Evolutionary conservation across 2,797 vertebrate species (phyloP).

Genomic region (Synaphobranchus kaupii): DNA sequence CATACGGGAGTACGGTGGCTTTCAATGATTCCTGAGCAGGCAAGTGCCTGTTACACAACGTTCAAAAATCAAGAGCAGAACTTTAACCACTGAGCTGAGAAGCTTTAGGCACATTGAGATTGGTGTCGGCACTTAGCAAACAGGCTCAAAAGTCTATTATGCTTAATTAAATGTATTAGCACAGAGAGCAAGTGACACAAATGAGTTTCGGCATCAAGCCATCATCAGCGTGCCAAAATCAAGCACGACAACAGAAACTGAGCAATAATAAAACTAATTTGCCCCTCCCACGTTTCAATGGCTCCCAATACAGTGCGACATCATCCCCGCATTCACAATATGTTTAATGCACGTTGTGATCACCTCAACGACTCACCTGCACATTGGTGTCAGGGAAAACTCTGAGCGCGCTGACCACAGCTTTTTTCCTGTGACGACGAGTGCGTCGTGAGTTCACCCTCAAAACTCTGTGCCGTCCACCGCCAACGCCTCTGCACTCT

Average conservation of each 20-base stretch:
- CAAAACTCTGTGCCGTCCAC: slow-evolving; percentile 44
- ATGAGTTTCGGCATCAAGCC: background rate
- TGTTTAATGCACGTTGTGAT: slow-evolving; percentile 33
- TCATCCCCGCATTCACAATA: slow-evolving; percentile 39
- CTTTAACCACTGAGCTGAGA: background rate
- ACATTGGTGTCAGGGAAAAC: slow-evolving; percentile 60
- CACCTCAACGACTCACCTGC: slow-evolving; percentile 55
- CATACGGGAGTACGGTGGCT: background rate
- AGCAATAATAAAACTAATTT: background rate
- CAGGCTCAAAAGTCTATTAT: background rate
- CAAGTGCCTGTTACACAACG: background rate
- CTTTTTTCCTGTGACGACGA: slow-evolving; percentile 70
- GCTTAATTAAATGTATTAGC: slow-evolving; percentile 1
- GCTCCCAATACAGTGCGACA: background rate
- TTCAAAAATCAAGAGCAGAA: background rate
- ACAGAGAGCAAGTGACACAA: background rate
- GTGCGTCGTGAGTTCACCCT: slow-evolving; percentile 69
- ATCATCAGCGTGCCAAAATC: background rate
- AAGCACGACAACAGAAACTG: background rate
- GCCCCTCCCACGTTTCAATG: background rate
- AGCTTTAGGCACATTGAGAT: background rate
- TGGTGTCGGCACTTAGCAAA: background rate
- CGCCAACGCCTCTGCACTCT: slow-evolving; percentile 52
- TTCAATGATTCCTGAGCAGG: background rate
- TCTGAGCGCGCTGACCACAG: slow-evolving; percentile 52